Evolutionary conservation across 2,888 invertebrate species (phyloP).

Genomic region (Nemapogon koenigi): DNA sequence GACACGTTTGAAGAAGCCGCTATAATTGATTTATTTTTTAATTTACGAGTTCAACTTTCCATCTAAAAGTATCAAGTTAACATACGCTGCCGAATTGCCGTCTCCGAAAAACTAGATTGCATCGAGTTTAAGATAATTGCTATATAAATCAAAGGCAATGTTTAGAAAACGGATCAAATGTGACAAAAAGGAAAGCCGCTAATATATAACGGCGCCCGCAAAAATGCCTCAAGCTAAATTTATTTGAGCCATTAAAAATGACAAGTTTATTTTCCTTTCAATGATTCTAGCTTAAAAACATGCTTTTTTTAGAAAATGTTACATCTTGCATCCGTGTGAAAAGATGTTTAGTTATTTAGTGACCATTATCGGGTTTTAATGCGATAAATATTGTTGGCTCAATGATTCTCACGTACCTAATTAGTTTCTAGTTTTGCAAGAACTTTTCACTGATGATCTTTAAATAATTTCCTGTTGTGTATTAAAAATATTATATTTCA

Average conservation of each 20-base stretch:
- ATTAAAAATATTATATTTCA: too few relatives aligned
- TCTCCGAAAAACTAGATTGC: slow-evolving; percentile 18
- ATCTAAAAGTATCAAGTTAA: slow-evolving; percentile 19
- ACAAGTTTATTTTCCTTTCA: slow-evolving; percentile 10
- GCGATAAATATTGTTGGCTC: slow-evolving; percentile 7
- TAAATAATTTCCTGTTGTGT: too few relatives aligned
- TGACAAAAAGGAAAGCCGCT: slow-evolving; percentile 10
- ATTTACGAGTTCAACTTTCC: slow-evolving; percentile 26
- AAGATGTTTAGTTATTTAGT: slow-evolving; percentile 1
- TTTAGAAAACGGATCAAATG: slow-evolving; percentile 11
- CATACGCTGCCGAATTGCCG: slow-evolving; percentile 11
- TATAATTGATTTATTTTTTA: slow-evolving; percentile 21
- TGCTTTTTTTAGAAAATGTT: slow-evolving; percentile 8
- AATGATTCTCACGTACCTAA: slow-evolving; percentile 10
- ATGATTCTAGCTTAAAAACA: slow-evolving; percentile 3
- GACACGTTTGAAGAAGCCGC: slow-evolving; percentile 4
- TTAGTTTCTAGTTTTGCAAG: slow-evolving; percentile 11
- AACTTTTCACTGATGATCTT: too few relatives aligned
- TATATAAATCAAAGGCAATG: slow-evolving; percentile 12
- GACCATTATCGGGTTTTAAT: slow-evolving; percentile 10
- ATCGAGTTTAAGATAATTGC: slow-evolving; percentile 12
- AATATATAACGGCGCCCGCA: slow-evolving; percentile 10
- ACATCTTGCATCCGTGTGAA: slow-evolving; percentile 5
- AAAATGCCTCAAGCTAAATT: slow-evolving; percentile 6
- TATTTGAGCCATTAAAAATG: slow-evolving; percentile 11